These are phyloP conservation scores for Steinernema carpocapsae DNA, from an alignment of 2,888 invertebrate genomes.

Conservation along the genomic window DNA sequence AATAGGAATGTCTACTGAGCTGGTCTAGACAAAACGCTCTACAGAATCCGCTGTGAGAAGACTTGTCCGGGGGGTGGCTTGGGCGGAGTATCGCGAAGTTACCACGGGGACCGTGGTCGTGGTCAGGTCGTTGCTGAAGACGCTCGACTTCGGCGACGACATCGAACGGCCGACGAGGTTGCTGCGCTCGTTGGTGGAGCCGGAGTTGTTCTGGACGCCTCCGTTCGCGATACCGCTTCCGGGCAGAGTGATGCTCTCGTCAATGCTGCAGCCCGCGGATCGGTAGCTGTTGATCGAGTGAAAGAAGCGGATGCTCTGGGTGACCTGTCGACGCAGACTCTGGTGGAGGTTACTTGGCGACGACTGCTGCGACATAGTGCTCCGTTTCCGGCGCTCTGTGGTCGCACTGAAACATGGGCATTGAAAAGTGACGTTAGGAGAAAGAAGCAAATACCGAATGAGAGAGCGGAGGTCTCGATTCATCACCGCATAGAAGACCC, in stretches of 20 bases:
- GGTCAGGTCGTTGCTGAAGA: slow-evolving; percentile 21
- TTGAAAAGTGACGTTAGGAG: slow-evolving; percentile 22
- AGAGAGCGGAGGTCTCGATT: slow-evolving; percentile 65
- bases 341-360: slow-evolving; percentile 60
- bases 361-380: slow-evolving; percentile 64
- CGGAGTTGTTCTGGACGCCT: slow-evolving; percentile 5
- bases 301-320: slow-evolving; percentile 63
- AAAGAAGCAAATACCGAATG: slow-evolving; percentile 52
- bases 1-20: not conserved
- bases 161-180: not conserved
- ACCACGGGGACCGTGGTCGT: slow-evolving; percentile 11
- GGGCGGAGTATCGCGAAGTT: not conserved
- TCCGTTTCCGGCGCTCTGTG: slow-evolving; percentile 65
- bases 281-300: slow-evolving; percentile 65
- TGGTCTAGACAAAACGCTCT: slow-evolving; percentile 2
- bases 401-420: slow-evolving; percentile 54
- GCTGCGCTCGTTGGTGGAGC: slow-evolving; percentile 20
- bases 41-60: slow-evolving; percentile 19
- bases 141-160: slow-evolving; percentile 19
- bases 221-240: slow-evolving; percentile 3
- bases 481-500: slow-evolving; percentile 67
- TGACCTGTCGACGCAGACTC: slow-evolving; percentile 58
- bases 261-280: slow-evolving; percentile 58
- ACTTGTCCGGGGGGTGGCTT: slow-evolving; percentile 16
- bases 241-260: slow-evolving; percentile 45